Conservation (phyloP, 2,113 vertebrate species). For the Origma solitaria region DNA sequence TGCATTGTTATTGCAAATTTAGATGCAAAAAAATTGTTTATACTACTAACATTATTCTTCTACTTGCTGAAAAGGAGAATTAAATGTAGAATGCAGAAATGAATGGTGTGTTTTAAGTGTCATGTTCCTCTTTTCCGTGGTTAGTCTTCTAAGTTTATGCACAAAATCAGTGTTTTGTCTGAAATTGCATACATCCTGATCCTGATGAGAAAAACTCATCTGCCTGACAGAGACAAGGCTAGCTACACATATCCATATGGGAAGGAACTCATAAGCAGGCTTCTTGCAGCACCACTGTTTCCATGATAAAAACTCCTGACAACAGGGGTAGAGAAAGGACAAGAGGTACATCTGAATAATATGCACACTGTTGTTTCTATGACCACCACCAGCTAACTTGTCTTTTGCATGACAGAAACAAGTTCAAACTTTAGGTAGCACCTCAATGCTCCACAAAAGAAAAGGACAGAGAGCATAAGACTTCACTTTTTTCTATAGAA, state of each 20-base stretch:
- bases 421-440: background rate
- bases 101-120: background rate
- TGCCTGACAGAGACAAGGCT: background rate
- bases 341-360: background rate
- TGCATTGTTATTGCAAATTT: background rate
- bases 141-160: background rate
- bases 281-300: background rate
- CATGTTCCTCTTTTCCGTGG: background rate
- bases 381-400: background rate
- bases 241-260: accelerated
- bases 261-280: background rate
- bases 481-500: background rate
- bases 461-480: background rate
- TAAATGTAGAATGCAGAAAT: background rate
- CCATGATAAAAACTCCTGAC: background rate
- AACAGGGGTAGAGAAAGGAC: background rate
- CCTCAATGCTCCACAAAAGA: background rate
- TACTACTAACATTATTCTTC: background rate
- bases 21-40: background rate
- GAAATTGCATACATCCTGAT: background rate
- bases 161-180: background rate
- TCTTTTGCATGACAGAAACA: background rate
- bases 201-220: background rate
- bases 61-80: background rate
- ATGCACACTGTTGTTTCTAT: background rate